These are phyloP conservation scores for Trichopoda pennipes DNA, from an alignment of 2,888 invertebrate genomes.

Conservation along the genomic window DNA sequence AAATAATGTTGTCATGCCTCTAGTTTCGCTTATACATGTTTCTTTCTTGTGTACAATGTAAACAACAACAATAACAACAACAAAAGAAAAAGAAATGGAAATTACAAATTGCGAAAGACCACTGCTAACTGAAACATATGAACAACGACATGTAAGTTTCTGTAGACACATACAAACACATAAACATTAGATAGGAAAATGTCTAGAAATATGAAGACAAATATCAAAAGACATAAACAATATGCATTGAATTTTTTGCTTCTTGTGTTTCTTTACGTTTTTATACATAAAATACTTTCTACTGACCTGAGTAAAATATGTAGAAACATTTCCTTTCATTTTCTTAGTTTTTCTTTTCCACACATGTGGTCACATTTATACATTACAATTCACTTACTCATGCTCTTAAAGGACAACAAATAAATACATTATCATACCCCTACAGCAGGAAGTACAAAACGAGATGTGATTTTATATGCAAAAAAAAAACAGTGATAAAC, in stretches of 20 bases:
- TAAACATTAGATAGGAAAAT: no score
- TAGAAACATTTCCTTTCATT: conserved; percentile 28
- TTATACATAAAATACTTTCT: conserved; percentile 18
- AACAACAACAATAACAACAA: neutral
- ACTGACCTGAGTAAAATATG: conserved; percentile 57
- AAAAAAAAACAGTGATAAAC: conserved; percentile 31
- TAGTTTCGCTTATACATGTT: conserved; percentile 11
- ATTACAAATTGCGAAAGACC: conserved; percentile 47
- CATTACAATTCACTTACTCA: conserved; percentile 49
- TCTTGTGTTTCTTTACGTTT: neutral
- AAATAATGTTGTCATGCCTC: conserved; percentile 57
- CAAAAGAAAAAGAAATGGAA: conserved; percentile 12
- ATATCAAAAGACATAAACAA: conserved; percentile 22
- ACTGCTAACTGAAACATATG: conserved; percentile 19
- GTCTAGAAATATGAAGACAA: conserved; percentile 13
- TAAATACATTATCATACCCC: neutral
- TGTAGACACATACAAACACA: no score
- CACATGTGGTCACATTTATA: conserved; percentile 56
- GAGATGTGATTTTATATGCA: conserved; percentile 24
- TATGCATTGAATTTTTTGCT: conserved; percentile 46
- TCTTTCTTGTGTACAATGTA: conserved; percentile 7
- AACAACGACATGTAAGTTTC: neutral
- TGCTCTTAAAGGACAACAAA: neutral
- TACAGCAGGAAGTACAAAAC: neutral
- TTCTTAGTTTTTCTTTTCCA: conserved; percentile 24